Percentiles rank a stretch among this genome's conserved stretches.
Evolutionary conservation across 2,113 vertebrate species (phyloP).

Genomic region (Rhinoptilus africanus): DNA sequence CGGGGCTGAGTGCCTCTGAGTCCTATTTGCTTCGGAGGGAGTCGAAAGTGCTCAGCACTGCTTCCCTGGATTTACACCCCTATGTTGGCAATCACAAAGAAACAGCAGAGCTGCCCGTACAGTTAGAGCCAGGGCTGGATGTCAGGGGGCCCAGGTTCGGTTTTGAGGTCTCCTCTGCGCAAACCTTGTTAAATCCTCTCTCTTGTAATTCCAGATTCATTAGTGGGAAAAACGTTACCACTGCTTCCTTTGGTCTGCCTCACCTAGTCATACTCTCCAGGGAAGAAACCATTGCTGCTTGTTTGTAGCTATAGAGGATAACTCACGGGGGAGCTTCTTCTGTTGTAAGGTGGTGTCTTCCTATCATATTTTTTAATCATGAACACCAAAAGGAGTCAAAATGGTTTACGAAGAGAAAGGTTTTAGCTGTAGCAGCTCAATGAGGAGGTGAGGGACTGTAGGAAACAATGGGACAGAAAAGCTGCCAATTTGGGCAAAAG

Average conservation of each 20-base stretch:
- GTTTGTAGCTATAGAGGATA: background rate
- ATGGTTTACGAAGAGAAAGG: background rate
- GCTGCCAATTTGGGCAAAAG: background rate
- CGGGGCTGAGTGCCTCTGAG: background rate
- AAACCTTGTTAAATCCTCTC: background rate
- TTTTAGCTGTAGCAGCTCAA: background rate
- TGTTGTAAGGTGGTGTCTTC: background rate
- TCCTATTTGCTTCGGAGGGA: background rate
- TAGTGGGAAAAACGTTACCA: background rate
- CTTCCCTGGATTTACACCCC: background rate
- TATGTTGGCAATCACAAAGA: background rate
- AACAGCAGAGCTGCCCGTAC: accelerated
- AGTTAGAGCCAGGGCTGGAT: background rate
- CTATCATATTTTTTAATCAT: background rate
- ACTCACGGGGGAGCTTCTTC: background rate
- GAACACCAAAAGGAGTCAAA: background rate
- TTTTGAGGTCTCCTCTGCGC: background rate
- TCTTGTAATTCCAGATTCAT: background rate
- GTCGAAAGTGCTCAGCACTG: background rate
- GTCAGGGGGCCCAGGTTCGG: background rate
- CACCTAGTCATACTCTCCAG: background rate
- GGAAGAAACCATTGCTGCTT: background rate
- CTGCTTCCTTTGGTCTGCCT: background rate
- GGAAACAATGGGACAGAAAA: background rate
- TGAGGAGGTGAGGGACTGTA: background rate